phyloP scores from a whole-genome alignment of 2,888 invertebrate genomes.

The Drosophila gaucha region DNA sequence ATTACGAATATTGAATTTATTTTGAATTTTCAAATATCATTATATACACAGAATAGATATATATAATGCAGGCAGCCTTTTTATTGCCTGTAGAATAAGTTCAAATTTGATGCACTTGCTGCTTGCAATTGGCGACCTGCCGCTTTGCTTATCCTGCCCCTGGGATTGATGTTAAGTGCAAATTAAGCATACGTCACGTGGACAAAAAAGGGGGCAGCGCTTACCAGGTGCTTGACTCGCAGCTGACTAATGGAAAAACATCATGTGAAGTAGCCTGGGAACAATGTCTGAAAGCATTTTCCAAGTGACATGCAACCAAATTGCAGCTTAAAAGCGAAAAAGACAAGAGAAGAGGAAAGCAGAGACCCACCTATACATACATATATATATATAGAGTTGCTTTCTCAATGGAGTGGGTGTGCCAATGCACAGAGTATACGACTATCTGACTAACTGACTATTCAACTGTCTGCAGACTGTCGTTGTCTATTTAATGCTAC shows the following conservation, averaged over 20 bases:
- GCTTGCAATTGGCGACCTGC: conserved; percentile 4
- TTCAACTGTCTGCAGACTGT: conserved; percentile 25
- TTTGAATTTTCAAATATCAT: neutral
- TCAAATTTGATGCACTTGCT: conserved; percentile 3
- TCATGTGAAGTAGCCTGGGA: conserved; percentile 53
- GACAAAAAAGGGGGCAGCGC: conserved; percentile 20
- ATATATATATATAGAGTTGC: neutral
- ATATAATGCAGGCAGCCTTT: no score
- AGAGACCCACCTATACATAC: conserved; percentile 5
- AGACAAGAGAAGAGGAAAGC: conserved; percentile 31
- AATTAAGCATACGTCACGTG: conserved; percentile 57
- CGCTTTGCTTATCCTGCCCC: conserved; percentile 14
- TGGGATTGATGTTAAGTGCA: conserved; percentile 35
- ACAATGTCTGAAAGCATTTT: conserved; percentile 73
- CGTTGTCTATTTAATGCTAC: conserved; percentile 37
- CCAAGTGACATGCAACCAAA: conserved; percentile 74
- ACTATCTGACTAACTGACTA: conserved; percentile 19
- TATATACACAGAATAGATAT: neutral
- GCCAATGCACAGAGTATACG: conserved; percentile 27
- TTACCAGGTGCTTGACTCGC: conserved; percentile 46
- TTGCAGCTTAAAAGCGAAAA: conserved; percentile 72
- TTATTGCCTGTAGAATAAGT: no score
- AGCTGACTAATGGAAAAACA: conserved; percentile 57
- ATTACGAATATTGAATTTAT: neutral
- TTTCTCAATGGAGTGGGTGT: conserved; percentile 23